Base-by-base conservation (phyloP, 2,888 invertebrate genomes). In the Mimas tiliae region DNA sequence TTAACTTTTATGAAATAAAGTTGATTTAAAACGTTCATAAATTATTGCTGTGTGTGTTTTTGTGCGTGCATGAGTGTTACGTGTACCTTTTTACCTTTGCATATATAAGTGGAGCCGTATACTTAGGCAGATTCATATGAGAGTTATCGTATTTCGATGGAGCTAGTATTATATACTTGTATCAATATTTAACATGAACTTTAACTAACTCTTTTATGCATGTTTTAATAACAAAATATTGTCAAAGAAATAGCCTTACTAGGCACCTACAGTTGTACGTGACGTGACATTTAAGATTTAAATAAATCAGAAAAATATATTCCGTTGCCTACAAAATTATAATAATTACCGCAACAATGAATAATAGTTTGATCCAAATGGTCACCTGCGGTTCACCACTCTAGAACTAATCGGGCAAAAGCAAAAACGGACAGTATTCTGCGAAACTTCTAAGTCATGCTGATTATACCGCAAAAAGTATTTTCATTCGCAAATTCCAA, bases 321-420 rank as follows among this genome's bases (percentile, higher is more conserved):
- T 58, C 38, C 9, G 58, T 42, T 42, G 58, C 14, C 12, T 19
- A 19, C 2, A 58, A 12, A 19, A 12, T 12, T 58, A 42, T 12
- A 12, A 58, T 42, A 58, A 64, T 38, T 55, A 38, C 50, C n/a
- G 33, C 63, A 42, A 55, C 48, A 63, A 65, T 48, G n/a, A 42
- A 27, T 63, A 27, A 52, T 65, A 62, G 45, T 58, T 42, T 38
- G 58, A 38, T 38, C 19, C 67, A 69, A 68, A 72, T 74, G 71
- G 72, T 66, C 67, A 68, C 65, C 65, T 64, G 65, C 72, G 82
- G 76, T 71, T 79, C 76, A 77, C 80, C 83, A 86, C 87, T 83
- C 83, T 80, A 82, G 83, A 87, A 88, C 87, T 82, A 88, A 88
- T 88, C 87, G 87, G 86, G 62, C 84, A 74, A 79, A 78, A 75